Conservation (phyloP, 2,797 vertebrate genomes). For the Rhabdomys pumilio region DNA sequence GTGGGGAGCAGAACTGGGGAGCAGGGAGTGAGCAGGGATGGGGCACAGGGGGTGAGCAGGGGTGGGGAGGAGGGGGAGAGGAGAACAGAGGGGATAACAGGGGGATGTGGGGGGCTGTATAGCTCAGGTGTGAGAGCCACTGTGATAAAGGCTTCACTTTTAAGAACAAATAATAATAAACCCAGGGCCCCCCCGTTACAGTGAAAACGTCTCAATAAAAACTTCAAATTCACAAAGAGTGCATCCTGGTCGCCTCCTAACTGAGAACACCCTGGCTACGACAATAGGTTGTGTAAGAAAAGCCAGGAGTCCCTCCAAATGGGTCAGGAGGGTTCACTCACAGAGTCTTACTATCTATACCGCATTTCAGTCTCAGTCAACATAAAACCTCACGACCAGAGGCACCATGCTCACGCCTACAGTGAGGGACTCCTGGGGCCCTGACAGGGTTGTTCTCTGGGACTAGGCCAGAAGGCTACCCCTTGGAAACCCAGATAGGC, state of each 20-base stretch:
- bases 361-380: background rate
- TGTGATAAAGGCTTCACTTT: background rate
- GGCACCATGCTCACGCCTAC: no score
- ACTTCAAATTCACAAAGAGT: background rate
- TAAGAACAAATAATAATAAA: background rate
- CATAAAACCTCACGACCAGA: background rate
- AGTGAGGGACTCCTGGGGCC: background rate
- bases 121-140: background rate
- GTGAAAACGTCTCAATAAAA: no score
- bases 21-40: no score
- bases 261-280: background rate
- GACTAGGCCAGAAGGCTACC: background rate
- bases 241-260: background rate
- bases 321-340: background rate
- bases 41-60: no score
- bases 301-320: background rate
- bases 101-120: no score
- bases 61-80: no score
- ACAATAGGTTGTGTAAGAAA: background rate
- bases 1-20: no score
- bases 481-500: background rate
- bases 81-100: no score
- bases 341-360: background rate
- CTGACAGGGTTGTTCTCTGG: background rate
- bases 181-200: no score